Evolutionary conservation across 2,888 invertebrate genomes (phyloP).

Genomic region (Acronicta aceris): DNA sequence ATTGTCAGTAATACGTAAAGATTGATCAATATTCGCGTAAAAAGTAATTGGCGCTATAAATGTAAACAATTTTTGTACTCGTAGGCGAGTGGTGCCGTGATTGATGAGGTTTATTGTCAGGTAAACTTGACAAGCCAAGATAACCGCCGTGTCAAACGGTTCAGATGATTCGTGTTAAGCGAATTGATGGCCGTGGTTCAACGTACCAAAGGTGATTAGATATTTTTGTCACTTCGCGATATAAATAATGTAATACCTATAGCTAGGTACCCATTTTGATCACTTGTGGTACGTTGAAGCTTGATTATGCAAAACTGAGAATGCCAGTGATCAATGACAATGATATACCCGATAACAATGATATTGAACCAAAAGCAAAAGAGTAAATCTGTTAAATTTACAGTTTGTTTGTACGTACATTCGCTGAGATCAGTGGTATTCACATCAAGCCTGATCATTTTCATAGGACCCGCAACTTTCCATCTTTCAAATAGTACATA

Average conservation of each 20-base stretch:
- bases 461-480: conserved; percentile 5
- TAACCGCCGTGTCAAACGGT: conserved; percentile 76
- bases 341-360: too few species aligned
- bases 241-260: neutral
- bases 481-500: conserved; percentile 3
- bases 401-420: neutral
- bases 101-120: conserved; percentile 86
- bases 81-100: conserved; percentile 79
- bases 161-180: conserved; percentile 73
- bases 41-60: conserved; percentile 45
- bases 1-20: conserved; percentile 36
- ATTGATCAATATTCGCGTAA: conserved; percentile 51
- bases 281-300: conserved; percentile 44
- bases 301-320: conserved; percentile 29
- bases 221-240: conserved; percentile 36
- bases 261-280: neutral
- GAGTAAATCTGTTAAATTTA: neutral
- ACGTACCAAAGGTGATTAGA: conserved; percentile 57
- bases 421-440: conserved; percentile 33
- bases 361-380: neutral
- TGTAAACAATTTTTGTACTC: conserved; percentile 77
- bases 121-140: conserved; percentile 74
- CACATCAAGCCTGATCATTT: conserved; percentile 20
- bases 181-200: conserved; percentile 51
- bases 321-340: conserved; percentile 28